Base-by-base conservation (phyloP, 1,140 invertebrate genomes). In the Aphidius gifuensis region DNA sequence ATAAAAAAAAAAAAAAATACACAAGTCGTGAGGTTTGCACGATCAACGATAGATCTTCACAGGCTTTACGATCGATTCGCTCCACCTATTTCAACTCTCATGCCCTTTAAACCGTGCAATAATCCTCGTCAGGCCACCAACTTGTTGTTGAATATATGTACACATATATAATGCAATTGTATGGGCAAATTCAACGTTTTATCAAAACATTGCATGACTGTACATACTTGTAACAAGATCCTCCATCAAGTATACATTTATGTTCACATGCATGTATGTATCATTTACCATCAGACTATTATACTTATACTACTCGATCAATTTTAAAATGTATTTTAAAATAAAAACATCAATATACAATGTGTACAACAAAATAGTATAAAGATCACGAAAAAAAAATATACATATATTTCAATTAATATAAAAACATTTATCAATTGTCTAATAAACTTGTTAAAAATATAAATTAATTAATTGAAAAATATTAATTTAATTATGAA, bases 11-110 rank as follows among this genome's bases (percentile, higher is more conserved):
- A 54, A 59, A n/a, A 59, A 50, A 23, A 59, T 59, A 50, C 9
- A 47, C 48, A 21, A 38, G 40, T 60, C 48, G 39, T 53, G 58
- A 40, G 43, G 53, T 55, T 50, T 60, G 58, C 58, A 60, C 58
- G 58, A 60, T 60, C 49, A 49, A 60, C 48, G 47, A 60, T 45
- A 59, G 48, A 58, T 58, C 45, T 47, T 58, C 43, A 43, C 43
- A 46, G 55, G 55, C 43, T 58, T 58, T 58, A 58, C 45, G 55
- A 47, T 58, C 55, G 55, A 58, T 51, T 60, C 58, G 47, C 58
- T 60, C 48, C 58, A 60, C 58, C 58, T 60, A 51, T 60, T 60
- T 60, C 58, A 60, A 60, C 58, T 60, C 58, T 48, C 58, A 60
- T 60, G 58, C 58, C 58, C 58, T 60, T 60, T 60, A 53, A 60